A percentile compares a stretch with the other conserved stretches of the same genome.
phyloP scores from a whole-genome alignment of 2,888 invertebrate genomes.

The Phragmatobia fuliginosa region DNA sequence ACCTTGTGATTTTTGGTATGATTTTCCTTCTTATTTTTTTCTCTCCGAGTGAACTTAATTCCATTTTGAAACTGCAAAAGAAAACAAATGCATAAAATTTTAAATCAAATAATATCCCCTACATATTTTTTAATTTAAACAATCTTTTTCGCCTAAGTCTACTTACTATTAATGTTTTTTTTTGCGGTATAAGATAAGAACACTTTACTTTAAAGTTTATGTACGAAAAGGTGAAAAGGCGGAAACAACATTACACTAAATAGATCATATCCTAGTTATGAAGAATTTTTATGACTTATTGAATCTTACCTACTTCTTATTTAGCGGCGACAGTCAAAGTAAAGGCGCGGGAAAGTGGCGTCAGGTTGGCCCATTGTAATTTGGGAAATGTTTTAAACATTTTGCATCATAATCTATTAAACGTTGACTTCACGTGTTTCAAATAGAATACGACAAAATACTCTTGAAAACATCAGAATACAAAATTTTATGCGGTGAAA shows the following conservation, averaged over 20 bases:
- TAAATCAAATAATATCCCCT: neutral
- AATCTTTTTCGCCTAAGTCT: too few species aligned
- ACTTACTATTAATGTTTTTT: neutral
- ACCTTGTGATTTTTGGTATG: constrained; percentile 68
- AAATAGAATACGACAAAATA: constrained; percentile 8
- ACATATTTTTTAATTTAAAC: too few species aligned
- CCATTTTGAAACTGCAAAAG: constrained; percentile 73
- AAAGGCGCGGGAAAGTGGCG: neutral
- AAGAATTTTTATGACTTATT: neutral
- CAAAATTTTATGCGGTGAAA: constrained; percentile 20
- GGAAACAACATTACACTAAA: neutral
- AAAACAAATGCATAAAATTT: neutral
- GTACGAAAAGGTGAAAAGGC: neutral
- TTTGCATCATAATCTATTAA: constrained; percentile 15
- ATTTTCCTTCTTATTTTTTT: constrained; percentile 67
- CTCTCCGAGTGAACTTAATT: constrained; percentile 71
- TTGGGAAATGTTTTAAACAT: constrained; percentile 10
- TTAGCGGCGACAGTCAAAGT: neutral
- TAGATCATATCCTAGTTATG: neutral
- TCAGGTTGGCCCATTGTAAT: neutral
- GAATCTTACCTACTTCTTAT: neutral
- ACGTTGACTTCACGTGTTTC: constrained; percentile 19
- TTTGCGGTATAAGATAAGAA: neutral
- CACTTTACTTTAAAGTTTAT: neutral
- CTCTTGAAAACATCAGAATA: constrained; percentile 16